Evolutionary conservation across 2,888 invertebrate genomes (phyloP).

Genomic region (Cosmorhoe ocellata): DNA sequence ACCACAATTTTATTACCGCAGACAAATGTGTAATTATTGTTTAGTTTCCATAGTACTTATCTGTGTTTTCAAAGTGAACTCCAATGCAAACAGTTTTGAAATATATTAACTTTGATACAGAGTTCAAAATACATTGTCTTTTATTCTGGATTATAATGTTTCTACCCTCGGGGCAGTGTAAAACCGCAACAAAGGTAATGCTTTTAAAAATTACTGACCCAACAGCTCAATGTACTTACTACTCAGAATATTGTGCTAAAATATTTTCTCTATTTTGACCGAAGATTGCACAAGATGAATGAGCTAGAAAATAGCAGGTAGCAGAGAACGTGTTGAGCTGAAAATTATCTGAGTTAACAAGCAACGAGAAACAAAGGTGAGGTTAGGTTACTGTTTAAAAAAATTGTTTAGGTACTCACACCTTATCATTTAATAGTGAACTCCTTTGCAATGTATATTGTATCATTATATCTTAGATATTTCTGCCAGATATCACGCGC

Average conservation of each 20-base stretch:
- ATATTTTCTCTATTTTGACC: background rate
- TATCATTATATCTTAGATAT: too few relatives aligned
- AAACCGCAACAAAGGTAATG: slow-evolving; percentile 20
- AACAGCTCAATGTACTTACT: background rate
- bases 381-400: too few relatives aligned
- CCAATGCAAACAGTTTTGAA: background rate
- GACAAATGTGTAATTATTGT: background rate
- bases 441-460: too few relatives aligned
- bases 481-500: too few relatives aligned
- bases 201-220: slow-evolving; percentile 18
- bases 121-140: background rate
- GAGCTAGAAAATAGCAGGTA: too few relatives aligned
- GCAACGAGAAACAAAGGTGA: too few relatives aligned
- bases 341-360: too few relatives aligned
- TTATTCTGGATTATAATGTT: slow-evolving; percentile 1
- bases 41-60: background rate
- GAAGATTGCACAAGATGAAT: too few relatives aligned
- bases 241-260: background rate
- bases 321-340: too few relatives aligned
- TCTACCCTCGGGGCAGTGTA: slow-evolving; percentile 1
- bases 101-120: background rate
- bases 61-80: background rate
- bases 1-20: slow-evolving; percentile 6
- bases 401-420: too few relatives aligned
- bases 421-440: too few relatives aligned